A percentile compares a stretch with the other conserved stretches of the same genome.
These are phyloP conservation scores for Chrysopilus asiliformis DNA, from an alignment of 2,888 invertebrate genomes.

Conservation along the genomic window DNA sequence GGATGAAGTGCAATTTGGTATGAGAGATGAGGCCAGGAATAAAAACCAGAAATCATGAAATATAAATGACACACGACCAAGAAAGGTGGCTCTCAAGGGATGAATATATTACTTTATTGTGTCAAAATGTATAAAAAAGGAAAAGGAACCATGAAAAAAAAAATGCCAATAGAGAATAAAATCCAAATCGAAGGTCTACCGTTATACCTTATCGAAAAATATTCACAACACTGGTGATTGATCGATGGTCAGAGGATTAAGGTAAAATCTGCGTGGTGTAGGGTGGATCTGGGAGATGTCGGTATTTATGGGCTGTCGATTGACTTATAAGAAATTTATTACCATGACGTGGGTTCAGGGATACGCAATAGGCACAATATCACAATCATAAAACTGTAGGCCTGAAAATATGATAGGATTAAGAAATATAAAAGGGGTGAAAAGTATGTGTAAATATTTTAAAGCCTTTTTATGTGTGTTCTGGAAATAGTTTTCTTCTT, in stretches of 20 bases:
- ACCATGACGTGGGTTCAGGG: background rate
- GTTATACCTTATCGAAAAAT: too few species aligned
- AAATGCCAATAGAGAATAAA: background rate
- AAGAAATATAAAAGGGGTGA: too few species aligned
- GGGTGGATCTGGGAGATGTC: too few species aligned
- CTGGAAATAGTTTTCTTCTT: too few species aligned
- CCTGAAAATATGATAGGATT: too few species aligned
- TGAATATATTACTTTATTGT: conserved; percentile 24
- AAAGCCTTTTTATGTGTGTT: too few species aligned
- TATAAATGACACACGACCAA: conserved; percentile 16
- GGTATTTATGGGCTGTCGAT: conserved; percentile 12
- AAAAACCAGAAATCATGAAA: conserved; percentile 14
- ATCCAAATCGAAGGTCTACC: background rate
- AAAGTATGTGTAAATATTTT: too few species aligned
- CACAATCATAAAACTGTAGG: too few species aligned
- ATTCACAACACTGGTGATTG: conserved; percentile 11
- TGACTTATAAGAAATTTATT: conserved; percentile 12
- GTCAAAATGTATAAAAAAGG: conserved; percentile 9
- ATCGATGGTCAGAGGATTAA: conserved; percentile 11
- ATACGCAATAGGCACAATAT: too few species aligned
- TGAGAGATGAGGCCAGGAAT: too few species aligned
- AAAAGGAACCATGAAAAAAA: conserved; percentile 1
- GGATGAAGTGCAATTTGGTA: too few species aligned
- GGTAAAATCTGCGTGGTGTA: conserved; percentile 7
- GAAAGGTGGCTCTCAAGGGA: conserved; percentile 25